Evolutionary conservation across 2,797 vertebrate genomes (phyloP), one percentile per base, ranked within the genome.

Genomic region (Taenioides sp.): DNA sequence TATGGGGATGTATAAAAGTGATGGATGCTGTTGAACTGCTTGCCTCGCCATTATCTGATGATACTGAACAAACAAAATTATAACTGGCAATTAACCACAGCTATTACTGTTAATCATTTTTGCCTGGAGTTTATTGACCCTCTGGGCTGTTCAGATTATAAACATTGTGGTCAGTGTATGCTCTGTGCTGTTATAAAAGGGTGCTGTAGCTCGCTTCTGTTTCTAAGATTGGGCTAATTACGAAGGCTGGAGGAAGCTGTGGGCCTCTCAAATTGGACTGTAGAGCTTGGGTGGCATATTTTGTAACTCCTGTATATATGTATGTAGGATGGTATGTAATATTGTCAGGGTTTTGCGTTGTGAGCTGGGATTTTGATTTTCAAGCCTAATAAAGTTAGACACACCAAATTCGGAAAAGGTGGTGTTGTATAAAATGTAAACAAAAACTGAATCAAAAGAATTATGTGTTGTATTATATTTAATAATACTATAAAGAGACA

Each of bases 191-290:
- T 59, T 79, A 79, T 71, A 12, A 34, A 80, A 67, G 20, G 63
- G 28, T 2, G 0, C 60, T 5, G n/a, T 23, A 61, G 70, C 71
- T 50, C 62, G 59, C 59, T 73, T 67, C 69, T 55, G 37, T 54
- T 69, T 71, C 70, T 75, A 76, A 76, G 71, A 66, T 20, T 74
- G 83, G 77, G 78, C 67, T 83, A 78, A 86, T 90, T 82, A 80
- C 70, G 75, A 66, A 34, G 63, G 59, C 59, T 73, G 69, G 83
- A 84, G 80, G 73, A 70, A 64, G 79, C 73, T 77, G 70, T 79
- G 66, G 75, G 76, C 57, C 0, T 22, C 75, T 80, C 61, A 82
- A 78, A 86, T 81, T 75, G 76, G 69, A 75, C 79, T n/a, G 28
- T 25, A 40, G 55, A 40, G 66, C 70, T 80, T 75, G 73, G 77